Base-by-base conservation (phyloP, 2,888 invertebrate genomes). In the Drosophila prolongata region DNA sequence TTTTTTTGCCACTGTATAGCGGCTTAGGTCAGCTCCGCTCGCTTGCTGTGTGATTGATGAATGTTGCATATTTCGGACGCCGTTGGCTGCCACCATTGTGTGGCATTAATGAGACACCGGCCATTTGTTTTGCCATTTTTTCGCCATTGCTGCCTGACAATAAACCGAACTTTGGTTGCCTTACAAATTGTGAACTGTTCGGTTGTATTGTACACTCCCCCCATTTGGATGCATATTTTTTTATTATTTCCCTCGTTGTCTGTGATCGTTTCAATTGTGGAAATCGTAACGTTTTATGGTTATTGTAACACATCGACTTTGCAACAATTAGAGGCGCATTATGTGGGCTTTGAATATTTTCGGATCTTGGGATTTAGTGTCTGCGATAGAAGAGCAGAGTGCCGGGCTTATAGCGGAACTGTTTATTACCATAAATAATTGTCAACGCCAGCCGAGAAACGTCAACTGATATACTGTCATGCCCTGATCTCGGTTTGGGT, bases 61-160 rank as follows among this genome's bases (percentile, higher is more conserved):
- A 89, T 89, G 90, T 87, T 89, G 83, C 83, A 90, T 86, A 83
- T 88, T 89, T 87, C 79, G 87, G 87, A 84, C 90, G 78, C 89
- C 78, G 84, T 73, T 73, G 80, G 86, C 82, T 73, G 86, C 64
- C 75, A 75, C 77, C 77, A 83, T 83, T 86, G 83, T 83, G 83
- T 83, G 83, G 86, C 83, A 80, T 86, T 83, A 83, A 83, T 83
- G 83, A 83, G 83, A 83, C 83, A 83, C 72, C 77, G 83, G 80
- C 83, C 87, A 83, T 83, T 83, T 83, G 86, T 83, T 86, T 66
- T 72, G 72, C 65, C 73, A 71, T 65, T 72, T 73, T 62, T 66
- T 64, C 24, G 53, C 66, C 47, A 40, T 64, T 37, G 40, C 65
- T 59, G 79, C 30, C 74, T 68, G 80, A 73, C 77, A 85, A 83